Evolutionary conservation across 2,797 vertebrate genomes (phyloP), one percentile per base, ranked within the genome.

Genomic region (Tokudaia muenninki): DNA sequence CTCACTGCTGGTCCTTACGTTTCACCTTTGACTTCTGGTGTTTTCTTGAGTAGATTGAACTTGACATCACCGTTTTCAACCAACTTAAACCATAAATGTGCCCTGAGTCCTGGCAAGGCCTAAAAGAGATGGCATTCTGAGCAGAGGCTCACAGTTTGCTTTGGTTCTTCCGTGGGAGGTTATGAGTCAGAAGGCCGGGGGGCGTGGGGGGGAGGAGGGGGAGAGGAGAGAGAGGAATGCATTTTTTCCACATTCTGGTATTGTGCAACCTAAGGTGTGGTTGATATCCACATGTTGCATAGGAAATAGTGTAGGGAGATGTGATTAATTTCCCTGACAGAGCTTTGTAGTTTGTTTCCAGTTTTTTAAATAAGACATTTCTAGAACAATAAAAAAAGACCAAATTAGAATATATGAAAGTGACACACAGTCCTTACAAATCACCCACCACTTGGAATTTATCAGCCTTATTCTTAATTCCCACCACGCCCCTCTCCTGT

Each of bases 91-190:
- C 11, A 61, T 74, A 86, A 84, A 19, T 31, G n/a, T 21, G 77
- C 63, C 14, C 72, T 47, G 3, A 59, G 12, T 79, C 84, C 55
- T 83, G 65, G 59, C 9, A 59, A 63, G 17, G 59, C 47, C 86
- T 87, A 50, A 88, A 93, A 94, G 88, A 90, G 75, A 74, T 55
- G 26, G 63, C 21, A 14, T 91, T 94, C 80, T 95, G 89, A 90
- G 72, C 16, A 0, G 0, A 14, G 87, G 26, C 9, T 83, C 37
- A 86, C 77, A 59, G 37, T 81, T 93, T 96, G 86, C 78, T 82
- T 59, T 65, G 13, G 29, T 34, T 84, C 83, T 67, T 80, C 57
- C 24, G 26, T 12, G 37, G 59, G 90, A 78, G 21, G 41, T 34
- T 95, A 16, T 67, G 92, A 92, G 55, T 78, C 87, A 74, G 37